A percentile compares a stretch with the other conserved stretches of the same genome.
Conservation (phyloP, 2,888 invertebrate genomes). For the Hipparchia semele region DNA sequence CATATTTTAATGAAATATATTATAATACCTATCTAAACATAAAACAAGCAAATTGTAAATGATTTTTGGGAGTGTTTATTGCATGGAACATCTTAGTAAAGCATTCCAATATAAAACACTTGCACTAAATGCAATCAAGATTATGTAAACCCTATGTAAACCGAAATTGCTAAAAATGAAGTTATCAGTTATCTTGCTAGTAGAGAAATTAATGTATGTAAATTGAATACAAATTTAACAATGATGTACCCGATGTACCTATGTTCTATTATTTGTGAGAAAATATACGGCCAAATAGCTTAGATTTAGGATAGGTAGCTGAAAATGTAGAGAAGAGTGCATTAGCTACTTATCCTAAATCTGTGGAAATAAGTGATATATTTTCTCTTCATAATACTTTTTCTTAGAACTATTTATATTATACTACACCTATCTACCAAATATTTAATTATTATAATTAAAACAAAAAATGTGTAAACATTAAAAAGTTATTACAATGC, state of each 20-base stretch:
- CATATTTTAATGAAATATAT: too few relatives aligned
- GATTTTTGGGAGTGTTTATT: neutral
- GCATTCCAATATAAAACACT: neutral
- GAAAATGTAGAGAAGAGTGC: too few relatives aligned
- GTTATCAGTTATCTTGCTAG: neutral
- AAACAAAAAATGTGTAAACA: neutral
- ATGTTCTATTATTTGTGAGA: too few relatives aligned
- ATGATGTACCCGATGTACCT: neutral
- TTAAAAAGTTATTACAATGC: conserved; percentile 9
- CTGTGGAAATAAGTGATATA: neutral
- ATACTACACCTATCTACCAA: conserved; percentile 16
- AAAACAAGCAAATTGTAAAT: neutral
- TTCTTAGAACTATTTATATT: conserved; percentile 9
- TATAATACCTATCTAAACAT: too few relatives aligned
- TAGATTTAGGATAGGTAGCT: too few relatives aligned
- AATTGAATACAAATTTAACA: neutral
- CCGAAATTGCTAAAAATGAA: too few relatives aligned
- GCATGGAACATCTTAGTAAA: neutral
- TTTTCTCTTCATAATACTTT: neutral
- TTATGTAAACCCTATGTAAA: neutral
- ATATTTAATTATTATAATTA: neutral
- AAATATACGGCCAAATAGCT: too few relatives aligned
- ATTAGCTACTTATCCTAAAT: neutral
- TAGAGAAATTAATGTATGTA: neutral
- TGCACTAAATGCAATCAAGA: conserved; percentile 15